Evolutionary conservation across 2,797 vertebrate genomes (phyloP).

Genomic region (Onychomys leucogaster): DNA sequence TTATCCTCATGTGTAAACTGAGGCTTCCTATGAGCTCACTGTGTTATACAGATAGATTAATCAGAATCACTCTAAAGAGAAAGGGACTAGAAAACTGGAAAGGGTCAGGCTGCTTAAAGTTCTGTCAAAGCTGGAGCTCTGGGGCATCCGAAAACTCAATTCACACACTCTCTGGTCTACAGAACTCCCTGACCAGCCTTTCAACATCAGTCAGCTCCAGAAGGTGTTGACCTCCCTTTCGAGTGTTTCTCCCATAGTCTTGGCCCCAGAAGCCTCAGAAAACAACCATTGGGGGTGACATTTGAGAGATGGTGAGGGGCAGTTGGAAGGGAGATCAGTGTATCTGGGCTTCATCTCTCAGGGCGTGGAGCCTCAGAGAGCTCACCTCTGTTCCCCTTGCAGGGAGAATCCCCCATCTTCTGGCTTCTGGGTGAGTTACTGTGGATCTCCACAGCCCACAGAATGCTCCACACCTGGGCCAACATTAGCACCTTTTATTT

Average conservation of each 20-base stretch:
- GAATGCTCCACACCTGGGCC: neutral
- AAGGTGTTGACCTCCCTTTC: neutral
- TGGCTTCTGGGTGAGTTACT: neutral
- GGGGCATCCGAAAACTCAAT: fast-evolving
- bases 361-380: neutral
- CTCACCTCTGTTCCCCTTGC: neutral
- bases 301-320: neutral
- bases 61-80: neutral
- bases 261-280: neutral
- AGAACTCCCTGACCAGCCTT: neutral
- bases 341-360: neutral
- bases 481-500: neutral
- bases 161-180: neutral
- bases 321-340: neutral
- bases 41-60: neutral
- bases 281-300: neutral
- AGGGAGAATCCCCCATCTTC: neutral
- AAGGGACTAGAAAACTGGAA: neutral
- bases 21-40: neutral
- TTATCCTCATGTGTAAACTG: neutral
- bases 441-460: neutral
- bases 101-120: neutral
- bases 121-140: neutral
- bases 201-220: neutral
- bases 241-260: neutral